Conservation (phyloP, 2,888 invertebrate genomes). For the Andrena minutula region DNA sequence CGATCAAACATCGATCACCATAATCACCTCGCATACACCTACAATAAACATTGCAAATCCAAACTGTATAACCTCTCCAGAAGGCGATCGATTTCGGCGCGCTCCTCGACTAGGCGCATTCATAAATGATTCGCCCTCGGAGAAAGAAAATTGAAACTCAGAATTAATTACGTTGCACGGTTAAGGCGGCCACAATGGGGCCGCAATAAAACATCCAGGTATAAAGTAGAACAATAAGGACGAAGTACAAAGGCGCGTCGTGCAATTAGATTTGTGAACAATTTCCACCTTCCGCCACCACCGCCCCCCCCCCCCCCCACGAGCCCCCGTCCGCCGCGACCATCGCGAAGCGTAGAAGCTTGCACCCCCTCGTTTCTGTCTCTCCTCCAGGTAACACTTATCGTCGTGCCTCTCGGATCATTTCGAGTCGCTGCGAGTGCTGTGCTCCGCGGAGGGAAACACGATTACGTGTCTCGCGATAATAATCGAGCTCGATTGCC, state of each 20-base stretch:
- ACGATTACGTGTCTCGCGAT: constrained; percentile 45
- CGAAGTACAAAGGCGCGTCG: constrained; percentile 67
- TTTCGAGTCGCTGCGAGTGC: constrained; percentile 47
- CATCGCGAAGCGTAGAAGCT: constrained; percentile 8
- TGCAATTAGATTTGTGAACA: constrained; percentile 69
- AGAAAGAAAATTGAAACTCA: constrained; percentile 66
- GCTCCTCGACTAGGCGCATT: constrained; percentile 36
- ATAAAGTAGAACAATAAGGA: constrained; percentile 70
- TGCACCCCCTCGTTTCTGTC: constrained; percentile 17
- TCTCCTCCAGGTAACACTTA: constrained; percentile 60
- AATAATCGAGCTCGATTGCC: constrained; percentile 55
- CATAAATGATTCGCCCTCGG: constrained; percentile 61
- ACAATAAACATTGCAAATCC: neutral
- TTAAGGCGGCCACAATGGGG: constrained; percentile 62
- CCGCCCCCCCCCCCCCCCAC: neutral
- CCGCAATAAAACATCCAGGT: constrained; percentile 66
- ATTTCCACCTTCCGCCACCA: constrained; percentile 62
- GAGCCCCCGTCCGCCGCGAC: constrained; percentile 16
- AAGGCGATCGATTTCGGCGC: constrained; percentile 16
- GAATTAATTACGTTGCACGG: constrained; percentile 66
- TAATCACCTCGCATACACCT: neutral
- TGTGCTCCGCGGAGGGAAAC: constrained; percentile 21
- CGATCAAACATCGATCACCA: neutral
- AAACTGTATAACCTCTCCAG: neutral
- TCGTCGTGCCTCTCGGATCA: constrained; percentile 46